These are phyloP conservation scores for Barbus barbus DNA, from an alignment of 2,113 vertebrate species.

Conservation along the genomic window DNA sequence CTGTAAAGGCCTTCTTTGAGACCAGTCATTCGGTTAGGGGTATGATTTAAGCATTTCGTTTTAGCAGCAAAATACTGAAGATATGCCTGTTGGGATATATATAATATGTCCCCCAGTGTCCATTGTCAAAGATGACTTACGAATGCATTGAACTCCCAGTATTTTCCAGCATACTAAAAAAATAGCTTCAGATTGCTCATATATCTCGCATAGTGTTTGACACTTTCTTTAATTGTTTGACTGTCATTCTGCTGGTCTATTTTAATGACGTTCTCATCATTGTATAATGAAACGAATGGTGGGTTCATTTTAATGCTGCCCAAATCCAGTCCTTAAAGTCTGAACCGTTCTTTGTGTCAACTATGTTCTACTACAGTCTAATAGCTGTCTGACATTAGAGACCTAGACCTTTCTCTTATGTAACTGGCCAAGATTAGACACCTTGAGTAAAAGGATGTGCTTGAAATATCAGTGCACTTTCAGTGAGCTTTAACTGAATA, in stretches of 20 bases:
- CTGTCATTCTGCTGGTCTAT: too few species aligned
- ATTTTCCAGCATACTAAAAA: too few species aligned
- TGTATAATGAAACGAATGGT: background rate
- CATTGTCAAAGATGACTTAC: background rate
- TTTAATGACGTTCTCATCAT: background rate
- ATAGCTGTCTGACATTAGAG: background rate
- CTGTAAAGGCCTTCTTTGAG: background rate
- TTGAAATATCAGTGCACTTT: slow-evolving; percentile 2
- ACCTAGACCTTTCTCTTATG: background rate
- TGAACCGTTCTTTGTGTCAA: background rate
- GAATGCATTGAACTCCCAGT: too few species aligned
- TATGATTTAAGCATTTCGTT: background rate
- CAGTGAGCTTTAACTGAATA: slow-evolving; percentile 3
- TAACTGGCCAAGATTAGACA: slow-evolving; percentile 20
- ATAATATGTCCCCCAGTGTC: too few species aligned
- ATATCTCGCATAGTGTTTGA: background rate
- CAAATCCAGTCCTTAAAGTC: background rate
- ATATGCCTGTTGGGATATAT: background rate
- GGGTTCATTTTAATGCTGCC: background rate
- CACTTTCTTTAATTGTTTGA: background rate
- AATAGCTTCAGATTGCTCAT: too few species aligned
- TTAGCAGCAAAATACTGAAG: background rate
- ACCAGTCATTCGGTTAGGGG: background rate
- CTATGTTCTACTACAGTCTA: background rate
- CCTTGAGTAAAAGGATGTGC: background rate